Conservation (phyloP, 2,888 invertebrate species). For the Mimas tiliae region DNA sequence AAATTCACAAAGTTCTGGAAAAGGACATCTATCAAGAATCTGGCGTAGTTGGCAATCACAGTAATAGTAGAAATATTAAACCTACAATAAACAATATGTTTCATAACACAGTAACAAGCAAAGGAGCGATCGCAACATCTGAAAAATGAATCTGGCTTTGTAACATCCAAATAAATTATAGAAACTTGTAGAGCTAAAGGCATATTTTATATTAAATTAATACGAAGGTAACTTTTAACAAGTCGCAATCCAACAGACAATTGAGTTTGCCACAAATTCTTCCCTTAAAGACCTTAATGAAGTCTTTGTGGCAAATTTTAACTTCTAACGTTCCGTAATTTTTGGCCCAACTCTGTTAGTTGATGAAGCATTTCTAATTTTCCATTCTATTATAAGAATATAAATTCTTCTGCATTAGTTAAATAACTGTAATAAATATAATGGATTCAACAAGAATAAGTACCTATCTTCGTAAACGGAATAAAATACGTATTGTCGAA, state of each 20-base stretch:
- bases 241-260: conserved; percentile 6
- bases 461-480: conserved; percentile 16
- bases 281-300: conserved; percentile 16
- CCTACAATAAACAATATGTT: no score
- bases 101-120: no score
- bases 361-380: conserved; percentile 11
- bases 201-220: conserved; percentile 17
- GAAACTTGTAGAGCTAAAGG: neutral
- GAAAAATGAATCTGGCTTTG: neutral
- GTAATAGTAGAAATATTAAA: no score
- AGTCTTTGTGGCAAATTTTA: conserved; percentile 25
- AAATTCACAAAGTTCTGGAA: no score
- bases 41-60: no score
- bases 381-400: neutral
- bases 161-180: no score
- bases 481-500: conserved; percentile 31
- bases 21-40: no score
- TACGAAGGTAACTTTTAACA: conserved; percentile 12
- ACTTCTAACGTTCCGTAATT: conserved; percentile 20
- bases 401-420: neutral
- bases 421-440: conserved; percentile 18
- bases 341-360: neutral
- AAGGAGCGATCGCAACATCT: no score
- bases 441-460: conserved; percentile 16
- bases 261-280: conserved; percentile 17